Conservation (phyloP, 2,113 vertebrate species). For the Vanacampus margaritifer region DNA sequence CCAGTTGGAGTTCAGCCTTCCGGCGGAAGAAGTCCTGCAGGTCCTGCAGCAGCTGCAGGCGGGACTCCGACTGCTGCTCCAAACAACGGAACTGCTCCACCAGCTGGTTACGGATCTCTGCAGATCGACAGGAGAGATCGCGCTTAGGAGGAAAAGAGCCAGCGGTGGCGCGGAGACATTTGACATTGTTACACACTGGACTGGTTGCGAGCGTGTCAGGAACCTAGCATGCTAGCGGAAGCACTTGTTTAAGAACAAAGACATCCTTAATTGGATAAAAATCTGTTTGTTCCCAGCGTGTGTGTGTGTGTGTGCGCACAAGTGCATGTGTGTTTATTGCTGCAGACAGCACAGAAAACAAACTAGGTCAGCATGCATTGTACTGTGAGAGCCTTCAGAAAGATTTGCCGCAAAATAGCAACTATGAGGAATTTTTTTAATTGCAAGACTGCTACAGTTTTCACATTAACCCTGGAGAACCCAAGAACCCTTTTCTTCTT, state of each 20-base stretch:
- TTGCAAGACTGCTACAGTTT: slow-evolving; percentile 42
- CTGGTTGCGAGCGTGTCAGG: slow-evolving; percentile 6
- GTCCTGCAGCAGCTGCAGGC: slow-evolving; percentile 91
- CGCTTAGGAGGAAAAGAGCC: slow-evolving; percentile 20
- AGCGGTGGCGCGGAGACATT: slow-evolving; percentile 12
- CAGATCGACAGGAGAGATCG: slow-evolving; percentile 17
- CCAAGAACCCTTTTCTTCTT: no score
- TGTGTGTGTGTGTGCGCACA: slow-evolving; percentile 46
- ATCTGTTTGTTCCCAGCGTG: slow-evolving; percentile 37
- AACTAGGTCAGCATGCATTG: slow-evolving; percentile 72
- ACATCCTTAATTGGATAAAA: slow-evolving; percentile 48
- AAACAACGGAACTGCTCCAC: slow-evolving; percentile 93
- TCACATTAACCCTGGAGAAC: no score
- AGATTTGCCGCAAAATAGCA: slow-evolving; percentile 42
- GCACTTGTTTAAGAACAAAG: slow-evolving; percentile 38
- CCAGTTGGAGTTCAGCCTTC: slow-evolving; percentile 91
- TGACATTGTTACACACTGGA: slow-evolving; percentile 6
- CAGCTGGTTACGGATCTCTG: slow-evolving; percentile 93
- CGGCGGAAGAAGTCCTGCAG: slow-evolving; percentile 95
- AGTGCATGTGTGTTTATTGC: slow-evolving; percentile 64
- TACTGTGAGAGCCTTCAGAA: slow-evolving; percentile 47
- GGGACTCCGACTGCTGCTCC: slow-evolving; percentile 92
- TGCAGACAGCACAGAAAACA: slow-evolving; percentile 68
- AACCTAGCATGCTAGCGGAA: slow-evolving; percentile 10
- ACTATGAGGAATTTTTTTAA: slow-evolving; percentile 43